A percentile compares a stretch with the other conserved stretches of the same genome.
Conservation (phyloP, 2,113 vertebrate species). For the Mobula hypostoma region DNA sequence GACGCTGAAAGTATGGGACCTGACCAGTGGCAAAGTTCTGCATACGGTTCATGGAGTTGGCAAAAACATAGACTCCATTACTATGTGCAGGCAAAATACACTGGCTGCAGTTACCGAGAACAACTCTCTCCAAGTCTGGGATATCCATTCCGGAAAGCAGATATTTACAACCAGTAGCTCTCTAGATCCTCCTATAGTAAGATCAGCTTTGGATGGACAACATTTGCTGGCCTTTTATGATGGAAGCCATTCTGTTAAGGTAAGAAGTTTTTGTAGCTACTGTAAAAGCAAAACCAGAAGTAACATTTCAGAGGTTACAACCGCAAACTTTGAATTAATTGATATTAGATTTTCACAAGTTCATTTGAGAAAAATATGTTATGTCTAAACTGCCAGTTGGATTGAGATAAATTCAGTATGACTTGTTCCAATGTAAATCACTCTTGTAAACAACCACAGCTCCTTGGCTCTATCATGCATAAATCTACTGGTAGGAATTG, state of each 20-base stretch:
- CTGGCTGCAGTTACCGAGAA: conserved; percentile 52
- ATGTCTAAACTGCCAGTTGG: background rate
- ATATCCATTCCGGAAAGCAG: conserved; percentile 49
- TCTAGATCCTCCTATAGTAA: conserved; percentile 48
- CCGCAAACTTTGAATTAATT: background rate
- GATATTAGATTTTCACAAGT: background rate
- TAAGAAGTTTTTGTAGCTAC: conserved; percentile 13
- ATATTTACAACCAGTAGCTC: conserved; percentile 48
- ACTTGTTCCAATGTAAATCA: background rate
- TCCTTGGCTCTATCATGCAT: background rate
- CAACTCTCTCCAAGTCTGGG: conserved; percentile 53
- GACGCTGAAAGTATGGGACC: conserved; percentile 55
- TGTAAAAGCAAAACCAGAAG: background rate
- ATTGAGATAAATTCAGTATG: background rate
- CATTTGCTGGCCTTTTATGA: conserved; percentile 52
- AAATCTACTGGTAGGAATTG: background rate
- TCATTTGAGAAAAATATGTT: background rate
- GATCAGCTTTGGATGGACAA: conserved; percentile 50
- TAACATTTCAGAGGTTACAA: background rate
- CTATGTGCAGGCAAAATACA: conserved; percentile 50
- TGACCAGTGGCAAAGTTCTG: conserved; percentile 45
- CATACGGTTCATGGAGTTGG: conserved; percentile 45
- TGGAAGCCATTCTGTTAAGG: conserved; percentile 49
- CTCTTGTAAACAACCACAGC: background rate
- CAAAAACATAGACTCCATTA: conserved; percentile 46